Conservation (phyloP, 2,888 invertebrate species). For the Pomacea canaliculata region DNA sequence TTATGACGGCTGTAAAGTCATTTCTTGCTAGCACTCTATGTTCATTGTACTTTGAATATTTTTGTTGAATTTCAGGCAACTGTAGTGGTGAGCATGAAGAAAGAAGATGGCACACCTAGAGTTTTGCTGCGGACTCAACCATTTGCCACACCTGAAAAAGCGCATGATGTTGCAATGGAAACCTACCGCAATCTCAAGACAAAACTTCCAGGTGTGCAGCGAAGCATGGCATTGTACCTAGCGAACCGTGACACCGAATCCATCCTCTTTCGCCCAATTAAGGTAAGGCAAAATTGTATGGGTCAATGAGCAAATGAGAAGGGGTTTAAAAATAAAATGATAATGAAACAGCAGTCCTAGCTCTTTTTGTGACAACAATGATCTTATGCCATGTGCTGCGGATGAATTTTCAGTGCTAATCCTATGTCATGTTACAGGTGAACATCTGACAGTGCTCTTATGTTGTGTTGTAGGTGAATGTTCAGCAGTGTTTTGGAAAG, state of each 20-base stretch:
- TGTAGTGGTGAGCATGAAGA: constrained; percentile 65
- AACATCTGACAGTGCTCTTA: no score
- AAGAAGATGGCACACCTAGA: constrained; percentile 57
- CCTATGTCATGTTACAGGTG: no score
- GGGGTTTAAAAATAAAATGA: not conserved
- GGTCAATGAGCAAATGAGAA: not conserved
- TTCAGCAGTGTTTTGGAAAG: constrained; percentile 84
- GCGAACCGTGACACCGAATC: constrained; percentile 97
- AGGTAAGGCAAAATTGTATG: constrained; percentile 73
- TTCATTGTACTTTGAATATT: no score
- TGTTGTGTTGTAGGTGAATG: constrained; percentile 75
- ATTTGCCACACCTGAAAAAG: constrained; percentile 80
- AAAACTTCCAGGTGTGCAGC: constrained; percentile 83
- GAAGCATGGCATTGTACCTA: constrained; percentile 93
- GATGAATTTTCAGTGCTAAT: no score
- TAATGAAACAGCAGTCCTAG: not conserved
- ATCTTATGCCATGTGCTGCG: no score
- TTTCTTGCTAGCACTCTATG: no score
- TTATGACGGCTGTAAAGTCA: no score
- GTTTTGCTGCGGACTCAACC: constrained; percentile 72
- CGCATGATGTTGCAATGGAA: constrained; percentile 82
- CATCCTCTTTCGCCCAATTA: constrained; percentile 93
- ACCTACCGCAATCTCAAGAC: constrained; percentile 84
- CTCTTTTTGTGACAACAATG: no score
- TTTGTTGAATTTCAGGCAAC: constrained; percentile 54